These are phyloP conservation scores for Eupsittula cactorum DNA, from an alignment of 2,113 vertebrate genomes.

Conservation along the genomic window DNA sequence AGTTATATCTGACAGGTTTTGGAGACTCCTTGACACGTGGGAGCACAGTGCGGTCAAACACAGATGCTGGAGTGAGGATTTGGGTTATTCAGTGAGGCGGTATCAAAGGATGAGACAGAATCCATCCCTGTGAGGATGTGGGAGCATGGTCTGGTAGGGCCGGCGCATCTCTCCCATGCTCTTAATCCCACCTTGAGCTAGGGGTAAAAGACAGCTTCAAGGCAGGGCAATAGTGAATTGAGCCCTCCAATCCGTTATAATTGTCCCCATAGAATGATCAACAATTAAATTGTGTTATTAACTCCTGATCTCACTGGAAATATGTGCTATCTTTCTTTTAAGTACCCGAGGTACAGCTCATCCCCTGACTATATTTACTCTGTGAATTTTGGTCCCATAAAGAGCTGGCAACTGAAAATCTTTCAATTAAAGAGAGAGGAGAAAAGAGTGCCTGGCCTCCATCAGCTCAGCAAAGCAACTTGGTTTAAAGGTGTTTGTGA, in stretches of 20 bases:
- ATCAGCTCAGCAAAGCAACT: conserved; percentile 22
- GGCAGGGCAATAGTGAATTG: not conserved
- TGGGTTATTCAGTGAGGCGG: not conserved
- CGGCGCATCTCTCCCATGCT: not conserved
- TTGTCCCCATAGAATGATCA: conserved; percentile 30
- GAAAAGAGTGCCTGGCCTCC: not conserved
- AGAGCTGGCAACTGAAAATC: not conserved
- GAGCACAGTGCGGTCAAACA: accelerated
- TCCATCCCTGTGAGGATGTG: not conserved
- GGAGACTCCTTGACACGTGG: not conserved
- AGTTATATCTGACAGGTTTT: not conserved
- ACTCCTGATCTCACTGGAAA: conserved; percentile 49
- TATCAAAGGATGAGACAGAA: not conserved
- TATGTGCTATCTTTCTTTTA: not conserved
- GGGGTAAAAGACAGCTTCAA: conserved; percentile 10
- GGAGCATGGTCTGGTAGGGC: accelerated
- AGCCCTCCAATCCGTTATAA: not conserved
- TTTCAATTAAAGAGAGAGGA: conserved; percentile 43
- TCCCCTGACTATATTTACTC: conserved; percentile 45
- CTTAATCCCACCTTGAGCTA: not conserved
- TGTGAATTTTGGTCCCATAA: conserved; percentile 22
- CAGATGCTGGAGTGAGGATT: not conserved
- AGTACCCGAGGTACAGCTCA: conserved; percentile 18
- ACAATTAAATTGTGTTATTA: conserved; percentile 64
- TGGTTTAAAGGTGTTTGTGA: conserved; percentile 63